phyloP scores from a whole-genome alignment of 2,797 vertebrate species.

The Avahi laniger region DNA sequence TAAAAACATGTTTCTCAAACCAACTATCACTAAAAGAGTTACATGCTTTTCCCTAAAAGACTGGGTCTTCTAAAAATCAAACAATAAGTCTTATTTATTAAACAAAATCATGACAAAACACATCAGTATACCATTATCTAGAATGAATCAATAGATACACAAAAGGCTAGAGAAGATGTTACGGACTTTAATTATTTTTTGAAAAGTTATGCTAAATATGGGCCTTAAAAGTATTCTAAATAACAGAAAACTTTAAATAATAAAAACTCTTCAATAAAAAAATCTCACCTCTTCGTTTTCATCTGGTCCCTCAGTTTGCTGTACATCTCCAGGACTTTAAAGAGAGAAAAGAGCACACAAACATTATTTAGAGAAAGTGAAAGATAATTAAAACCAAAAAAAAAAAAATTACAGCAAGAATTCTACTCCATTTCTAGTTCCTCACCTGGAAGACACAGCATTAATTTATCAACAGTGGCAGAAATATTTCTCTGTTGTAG shows the following conservation, averaged over 20 bases:
- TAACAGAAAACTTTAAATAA: constrained; percentile 45
- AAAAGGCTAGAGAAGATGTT: not conserved
- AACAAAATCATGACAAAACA: not conserved
- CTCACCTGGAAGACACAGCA: constrained; percentile 95
- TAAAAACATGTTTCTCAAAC: constrained; percentile 32
- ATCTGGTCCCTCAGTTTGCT: constrained; percentile 96
- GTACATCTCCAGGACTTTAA: constrained; percentile 97
- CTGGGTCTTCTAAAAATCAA: constrained; percentile 6
- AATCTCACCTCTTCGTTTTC: constrained; percentile 93
- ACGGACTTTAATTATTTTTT: constrained; percentile 7
- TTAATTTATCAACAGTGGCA: constrained; percentile 94
- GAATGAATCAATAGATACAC: not conserved
- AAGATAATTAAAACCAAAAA: not conserved
- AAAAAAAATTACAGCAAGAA: not conserved
- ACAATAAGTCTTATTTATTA: not conserved
- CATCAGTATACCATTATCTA: not conserved
- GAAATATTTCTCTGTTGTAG: constrained; percentile 98
- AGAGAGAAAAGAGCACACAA: constrained; percentile 58
- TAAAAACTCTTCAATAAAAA: constrained; percentile 4
- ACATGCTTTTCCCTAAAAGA: not conserved
- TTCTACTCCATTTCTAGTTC: not conserved
- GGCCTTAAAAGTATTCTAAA: constrained; percentile 29
- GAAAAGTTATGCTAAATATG: not conserved
- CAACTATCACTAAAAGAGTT: constrained; percentile 4
- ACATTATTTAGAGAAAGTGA: constrained; percentile 57